A percentile compares a stretch with the other conserved stretches of the same genome.
These are phyloP conservation scores for Tricholaema leucomelas DNA, from an alignment of 2,113 vertebrate genomes.

Conservation along the genomic window DNA sequence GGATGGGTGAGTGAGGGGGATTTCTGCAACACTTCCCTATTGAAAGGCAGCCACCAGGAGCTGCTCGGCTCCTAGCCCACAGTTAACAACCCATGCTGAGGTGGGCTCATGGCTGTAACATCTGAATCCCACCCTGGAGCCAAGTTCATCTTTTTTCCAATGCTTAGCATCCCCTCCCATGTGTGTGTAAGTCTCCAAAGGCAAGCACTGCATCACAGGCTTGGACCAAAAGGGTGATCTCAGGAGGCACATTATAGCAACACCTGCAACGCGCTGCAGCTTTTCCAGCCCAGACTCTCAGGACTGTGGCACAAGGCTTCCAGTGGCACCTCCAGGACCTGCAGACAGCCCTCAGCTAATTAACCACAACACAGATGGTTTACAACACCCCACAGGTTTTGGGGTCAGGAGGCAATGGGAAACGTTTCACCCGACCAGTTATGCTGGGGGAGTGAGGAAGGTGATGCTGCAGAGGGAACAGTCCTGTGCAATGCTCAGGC, in stretches of 20 bases:
- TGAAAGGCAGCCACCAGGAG: neutral
- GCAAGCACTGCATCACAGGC: neutral
- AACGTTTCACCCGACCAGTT: neutral
- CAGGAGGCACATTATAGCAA: neutral
- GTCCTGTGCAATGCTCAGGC: fast-evolving
- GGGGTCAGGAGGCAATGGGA: neutral
- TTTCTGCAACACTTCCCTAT: fast-evolving
- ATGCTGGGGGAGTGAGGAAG: fast-evolving
- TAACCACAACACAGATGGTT: neutral
- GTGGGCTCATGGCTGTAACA: neutral
- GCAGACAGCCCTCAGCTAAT: neutral
- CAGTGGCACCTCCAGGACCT: neutral
- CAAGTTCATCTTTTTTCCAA: neutral
- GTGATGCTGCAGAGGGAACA: fast-evolving
- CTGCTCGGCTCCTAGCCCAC: neutral
- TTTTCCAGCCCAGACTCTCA: neutral
- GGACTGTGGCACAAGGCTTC: neutral
- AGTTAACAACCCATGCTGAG: neutral
- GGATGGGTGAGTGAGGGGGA: neutral
- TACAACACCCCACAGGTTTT: neutral
- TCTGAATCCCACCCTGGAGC: slow-evolving; percentile 5
- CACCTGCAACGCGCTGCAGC: neutral
- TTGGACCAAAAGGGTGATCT: neutral
- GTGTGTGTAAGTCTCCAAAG: slow-evolving; percentile 5
- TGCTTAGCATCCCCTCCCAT: neutral